Percentiles rank a stretch among this genome's conserved stretches.
Evolutionary conservation across 2,113 vertebrate species (phyloP).

Genomic region (Phalacrocorax brasilianus): DNA sequence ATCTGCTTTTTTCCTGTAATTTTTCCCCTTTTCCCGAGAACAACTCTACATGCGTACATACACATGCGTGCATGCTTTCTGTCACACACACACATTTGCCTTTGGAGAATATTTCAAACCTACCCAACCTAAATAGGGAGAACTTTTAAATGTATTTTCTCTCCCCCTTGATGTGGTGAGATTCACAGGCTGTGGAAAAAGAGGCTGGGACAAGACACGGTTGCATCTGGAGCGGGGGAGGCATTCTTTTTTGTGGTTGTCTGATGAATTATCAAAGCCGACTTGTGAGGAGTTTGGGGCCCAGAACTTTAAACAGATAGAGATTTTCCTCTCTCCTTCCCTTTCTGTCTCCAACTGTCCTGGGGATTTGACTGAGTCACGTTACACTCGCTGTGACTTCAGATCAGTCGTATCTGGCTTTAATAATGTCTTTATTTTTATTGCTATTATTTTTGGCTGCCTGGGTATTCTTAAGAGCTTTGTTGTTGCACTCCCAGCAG

Average conservation of each 20-base stretch:
- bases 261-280: slow-evolving; percentile 75
- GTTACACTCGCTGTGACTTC: slow-evolving; percentile 71
- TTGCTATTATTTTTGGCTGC: slow-evolving; percentile 67
- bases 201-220: slow-evolving; percentile 72
- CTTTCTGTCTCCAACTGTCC: slow-evolving; percentile 67
- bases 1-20: background rate
- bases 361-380: slow-evolving; percentile 70
- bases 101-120: slow-evolving; percentile 55
- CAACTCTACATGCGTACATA: background rate
- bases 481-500: slow-evolving; percentile 26
- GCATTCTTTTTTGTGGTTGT: slow-evolving; percentile 77
- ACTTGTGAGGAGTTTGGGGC: slow-evolving; percentile 67
- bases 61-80: background rate
- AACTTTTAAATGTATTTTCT: slow-evolving; percentile 55
- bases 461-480: slow-evolving; percentile 29
- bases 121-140: slow-evolving; percentile 66
- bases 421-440: slow-evolving; percentile 76
- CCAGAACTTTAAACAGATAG: slow-evolving; percentile 71
- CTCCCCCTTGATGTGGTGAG: slow-evolving; percentile 78
- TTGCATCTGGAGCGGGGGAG: slow-evolving; percentile 76
- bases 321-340: slow-evolving; percentile 62
- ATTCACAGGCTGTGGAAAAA: slow-evolving; percentile 64
- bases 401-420: slow-evolving; percentile 74
- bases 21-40: background rate
- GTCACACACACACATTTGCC: slow-evolving; percentile 23